Conservation (phyloP, 2,113 vertebrate genomes). For the Silurus asotus region DNA sequence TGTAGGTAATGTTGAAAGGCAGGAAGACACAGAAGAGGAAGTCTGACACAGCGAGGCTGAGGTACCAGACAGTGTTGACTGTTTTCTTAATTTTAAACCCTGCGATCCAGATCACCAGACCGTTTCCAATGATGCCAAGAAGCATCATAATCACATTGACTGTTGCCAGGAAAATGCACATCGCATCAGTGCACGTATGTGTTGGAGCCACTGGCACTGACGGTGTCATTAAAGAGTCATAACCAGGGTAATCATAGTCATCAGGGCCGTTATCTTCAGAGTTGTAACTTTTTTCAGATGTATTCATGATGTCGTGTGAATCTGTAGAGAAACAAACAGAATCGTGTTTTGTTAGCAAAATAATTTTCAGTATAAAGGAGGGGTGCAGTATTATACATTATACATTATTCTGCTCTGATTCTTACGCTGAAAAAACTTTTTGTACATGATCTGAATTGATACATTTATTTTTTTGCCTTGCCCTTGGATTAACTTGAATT, state of each 20-base stretch:
- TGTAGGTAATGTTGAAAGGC: constrained; percentile 75
- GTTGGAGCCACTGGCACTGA: neutral
- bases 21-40: constrained; percentile 81
- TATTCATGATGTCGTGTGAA: neutral
- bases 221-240: neutral
- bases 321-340: neutral
- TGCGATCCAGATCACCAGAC: constrained; percentile 83
- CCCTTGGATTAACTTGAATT: no score
- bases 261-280: no score
- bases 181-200: constrained; percentile 28
- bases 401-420: no score
- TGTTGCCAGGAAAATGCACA: constrained; percentile 58
- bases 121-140: constrained; percentile 84
- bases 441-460: no score
- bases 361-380: no score
- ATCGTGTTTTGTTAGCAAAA: neutral
- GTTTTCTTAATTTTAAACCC: constrained; percentile 87
- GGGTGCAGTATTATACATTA: no score
- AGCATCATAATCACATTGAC: constrained; percentile 76
- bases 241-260: no score
- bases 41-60: constrained; percentile 47
- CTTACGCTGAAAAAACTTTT: no score
- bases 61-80: constrained; percentile 80
- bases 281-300: constrained; percentile 76
- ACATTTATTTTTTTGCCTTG: no score